phyloP scores from a whole-genome alignment of 1,140 invertebrate species.

The Papilio polytes region DNA sequence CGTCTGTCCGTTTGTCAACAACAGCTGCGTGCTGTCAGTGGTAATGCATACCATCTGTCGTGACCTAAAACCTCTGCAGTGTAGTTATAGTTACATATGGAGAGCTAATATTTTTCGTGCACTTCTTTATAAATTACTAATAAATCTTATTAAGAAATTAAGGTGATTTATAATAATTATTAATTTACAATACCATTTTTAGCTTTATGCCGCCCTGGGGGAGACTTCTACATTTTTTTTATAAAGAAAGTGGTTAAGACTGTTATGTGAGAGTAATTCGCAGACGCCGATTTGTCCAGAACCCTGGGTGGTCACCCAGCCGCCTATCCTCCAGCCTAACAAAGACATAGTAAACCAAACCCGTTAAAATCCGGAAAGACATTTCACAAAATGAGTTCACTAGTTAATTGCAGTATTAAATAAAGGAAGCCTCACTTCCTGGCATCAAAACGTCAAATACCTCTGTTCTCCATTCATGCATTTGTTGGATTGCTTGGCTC shows the following conservation, averaged over 20 bases:
- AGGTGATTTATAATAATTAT: too few relatives aligned
- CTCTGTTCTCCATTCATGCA: conserved; percentile 32
- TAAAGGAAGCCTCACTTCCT: conserved; percentile 24
- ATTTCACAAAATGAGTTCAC: background rate
- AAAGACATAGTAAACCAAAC: too few relatives aligned
- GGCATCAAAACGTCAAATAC: conserved; percentile 30
- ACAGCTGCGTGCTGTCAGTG: background rate
- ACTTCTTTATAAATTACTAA: too few relatives aligned
- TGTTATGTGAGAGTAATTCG: too few relatives aligned
- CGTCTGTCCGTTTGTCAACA: background rate
- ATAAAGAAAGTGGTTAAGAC: too few relatives aligned
- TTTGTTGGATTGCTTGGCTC: conserved; percentile 26
- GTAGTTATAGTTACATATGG: background rate
- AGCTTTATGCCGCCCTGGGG: too few relatives aligned
- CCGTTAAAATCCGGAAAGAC: background rate
- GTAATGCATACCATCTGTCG: background rate
- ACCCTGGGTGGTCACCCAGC: too few relatives aligned
- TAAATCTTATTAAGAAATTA: too few relatives aligned
- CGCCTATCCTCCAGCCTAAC: too few relatives aligned
- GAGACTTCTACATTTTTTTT: too few relatives aligned
- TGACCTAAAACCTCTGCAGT: background rate
- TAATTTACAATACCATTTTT: too few relatives aligned
- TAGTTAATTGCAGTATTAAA: background rate
- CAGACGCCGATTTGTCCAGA: too few relatives aligned
- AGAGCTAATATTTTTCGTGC: background rate